Percentiles rank a stretch among this genome's conserved stretches.
phyloP scores from a whole-genome alignment of 2,888 invertebrate species.

The Schizaphis graminum region DNA sequence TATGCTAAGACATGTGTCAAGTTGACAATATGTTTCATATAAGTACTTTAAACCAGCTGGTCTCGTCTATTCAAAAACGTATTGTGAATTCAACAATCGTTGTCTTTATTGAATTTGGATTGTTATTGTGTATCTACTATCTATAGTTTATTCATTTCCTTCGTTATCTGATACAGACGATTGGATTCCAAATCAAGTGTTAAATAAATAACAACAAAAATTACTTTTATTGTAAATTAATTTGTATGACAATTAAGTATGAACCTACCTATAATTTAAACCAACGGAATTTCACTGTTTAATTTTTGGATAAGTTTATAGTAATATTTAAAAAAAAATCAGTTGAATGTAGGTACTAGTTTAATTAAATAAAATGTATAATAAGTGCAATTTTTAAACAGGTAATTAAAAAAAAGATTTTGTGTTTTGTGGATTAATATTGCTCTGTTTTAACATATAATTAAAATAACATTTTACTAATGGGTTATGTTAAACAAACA shows the following conservation, averaged over 20 bases:
- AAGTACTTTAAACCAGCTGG: conserved; percentile 25
- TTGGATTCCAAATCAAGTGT: background rate
- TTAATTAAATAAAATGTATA: background rate
- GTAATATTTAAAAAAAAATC: background rate
- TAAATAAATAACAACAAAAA: background rate
- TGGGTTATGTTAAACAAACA: background rate
- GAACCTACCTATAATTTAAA: background rate
- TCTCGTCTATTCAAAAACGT: conserved; percentile 18
- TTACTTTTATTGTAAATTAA: background rate
- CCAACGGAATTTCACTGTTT: background rate
- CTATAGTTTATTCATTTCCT: background rate
- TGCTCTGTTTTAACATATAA: background rate
- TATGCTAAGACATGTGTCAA: conserved; percentile 34
- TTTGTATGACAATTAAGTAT: background rate
- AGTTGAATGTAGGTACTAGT: background rate
- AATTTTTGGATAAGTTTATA: background rate
- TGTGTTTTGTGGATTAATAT: background rate
- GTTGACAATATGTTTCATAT: conserved; percentile 29
- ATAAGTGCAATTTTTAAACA: background rate
- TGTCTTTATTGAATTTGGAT: conserved; percentile 24
- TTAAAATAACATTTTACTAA: too few relatives aligned
- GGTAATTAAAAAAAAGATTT: background rate
- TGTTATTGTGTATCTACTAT: conserved; percentile 7
- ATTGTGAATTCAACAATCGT: conserved; percentile 40
- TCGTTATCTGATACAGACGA: background rate